These are phyloP conservation scores for Drymodes brunneopygia DNA, from an alignment of 2,113 vertebrate species.

Conservation along the genomic window DNA sequence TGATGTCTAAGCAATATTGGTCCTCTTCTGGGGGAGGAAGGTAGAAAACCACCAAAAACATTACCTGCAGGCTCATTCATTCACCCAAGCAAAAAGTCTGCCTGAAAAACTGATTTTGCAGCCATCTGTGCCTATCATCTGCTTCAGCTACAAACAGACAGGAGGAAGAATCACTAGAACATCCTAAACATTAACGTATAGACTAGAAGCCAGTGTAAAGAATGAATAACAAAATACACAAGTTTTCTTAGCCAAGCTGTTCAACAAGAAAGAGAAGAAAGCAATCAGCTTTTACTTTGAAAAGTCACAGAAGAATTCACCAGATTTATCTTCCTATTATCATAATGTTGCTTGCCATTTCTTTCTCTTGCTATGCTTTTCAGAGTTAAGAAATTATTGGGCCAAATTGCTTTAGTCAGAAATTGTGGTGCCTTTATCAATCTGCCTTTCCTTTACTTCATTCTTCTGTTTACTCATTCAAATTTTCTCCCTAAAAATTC, in stretches of 20 bases:
- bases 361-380: background rate
- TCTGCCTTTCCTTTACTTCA: background rate
- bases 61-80: background rate
- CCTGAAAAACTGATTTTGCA: background rate
- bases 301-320: background rate
- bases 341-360: background rate
- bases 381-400: background rate
- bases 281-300: background rate
- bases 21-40: background rate
- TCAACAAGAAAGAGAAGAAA: background rate
- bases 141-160: background rate
- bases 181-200: background rate
- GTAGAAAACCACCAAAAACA: background rate
- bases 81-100: background rate
- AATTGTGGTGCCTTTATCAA: background rate
- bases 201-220: background rate
- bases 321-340: background rate
- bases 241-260: background rate
- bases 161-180: background rate
- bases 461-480: background rate
- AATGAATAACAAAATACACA: background rate
- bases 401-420: background rate
- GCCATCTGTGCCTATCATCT: background rate
- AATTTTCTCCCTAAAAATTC: background rate
- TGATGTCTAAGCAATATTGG: background rate